phyloP scores from a whole-genome alignment of 2,888 invertebrate species.

The Apoderus coryli region DNA sequence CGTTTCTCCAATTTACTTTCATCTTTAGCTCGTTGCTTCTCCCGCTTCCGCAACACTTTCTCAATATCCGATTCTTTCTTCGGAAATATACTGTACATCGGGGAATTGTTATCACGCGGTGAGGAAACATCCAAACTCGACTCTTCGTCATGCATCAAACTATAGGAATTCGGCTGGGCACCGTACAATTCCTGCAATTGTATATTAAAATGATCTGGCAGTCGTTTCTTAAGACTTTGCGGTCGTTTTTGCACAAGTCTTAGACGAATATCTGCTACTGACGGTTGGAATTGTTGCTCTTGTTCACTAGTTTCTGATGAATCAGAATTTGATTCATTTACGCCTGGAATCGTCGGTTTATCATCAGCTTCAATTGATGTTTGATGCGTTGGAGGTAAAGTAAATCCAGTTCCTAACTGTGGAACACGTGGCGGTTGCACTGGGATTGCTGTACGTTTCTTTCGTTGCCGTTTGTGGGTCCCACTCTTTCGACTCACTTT shows the following conservation, averaged over 20 bases:
- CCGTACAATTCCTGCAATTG: slow-evolving; percentile 30
- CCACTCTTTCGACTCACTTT: slow-evolving; percentile 53
- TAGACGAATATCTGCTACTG: slow-evolving; percentile 25
- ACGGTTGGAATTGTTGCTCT: slow-evolving; percentile 24
- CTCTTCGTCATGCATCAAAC: slow-evolving; percentile 45
- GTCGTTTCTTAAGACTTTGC: slow-evolving; percentile 32
- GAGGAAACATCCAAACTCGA: slow-evolving; percentile 51
- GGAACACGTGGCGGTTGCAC: slow-evolving; percentile 63
- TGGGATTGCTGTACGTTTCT: slow-evolving; percentile 64
- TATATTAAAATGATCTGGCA: slow-evolving; percentile 29
- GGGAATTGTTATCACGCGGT: slow-evolving; percentile 49
- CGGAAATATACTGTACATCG: slow-evolving; percentile 39
- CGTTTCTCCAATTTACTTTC: slow-evolving; percentile 56
- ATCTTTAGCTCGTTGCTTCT: slow-evolving; percentile 56
- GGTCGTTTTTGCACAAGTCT: slow-evolving; percentile 32
- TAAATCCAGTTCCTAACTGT: slow-evolving; percentile 25
- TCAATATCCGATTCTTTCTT: slow-evolving; percentile 41
- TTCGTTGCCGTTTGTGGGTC: slow-evolving; percentile 55
- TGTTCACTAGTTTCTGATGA: slow-evolving; percentile 30
- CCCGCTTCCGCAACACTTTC: slow-evolving; percentile 45
- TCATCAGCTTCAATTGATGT: slow-evolving; percentile 26
- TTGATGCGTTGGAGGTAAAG: slow-evolving; percentile 28
- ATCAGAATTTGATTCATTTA: slow-evolving; percentile 32
- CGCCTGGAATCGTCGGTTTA: slow-evolving; percentile 27
- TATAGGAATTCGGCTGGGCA: slow-evolving; percentile 34